phyloP scores from a whole-genome alignment of 2,113 vertebrate species.

The Sprattus sprattus region DNA sequence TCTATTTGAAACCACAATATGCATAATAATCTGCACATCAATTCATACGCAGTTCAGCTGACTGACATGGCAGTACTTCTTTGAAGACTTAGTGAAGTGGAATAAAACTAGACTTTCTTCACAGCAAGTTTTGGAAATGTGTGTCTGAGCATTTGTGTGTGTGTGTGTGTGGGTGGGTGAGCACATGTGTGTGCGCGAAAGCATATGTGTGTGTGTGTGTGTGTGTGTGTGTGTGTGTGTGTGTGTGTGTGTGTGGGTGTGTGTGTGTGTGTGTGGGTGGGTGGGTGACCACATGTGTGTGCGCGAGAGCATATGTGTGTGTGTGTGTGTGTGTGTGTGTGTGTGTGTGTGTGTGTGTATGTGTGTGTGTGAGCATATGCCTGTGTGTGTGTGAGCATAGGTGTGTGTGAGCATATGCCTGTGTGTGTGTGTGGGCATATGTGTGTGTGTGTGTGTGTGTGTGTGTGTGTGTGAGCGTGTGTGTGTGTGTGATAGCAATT shows the following conservation, averaged over 20 bases:
- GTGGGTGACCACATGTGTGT: too few species aligned
- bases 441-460: neutral
- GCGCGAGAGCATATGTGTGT: too few species aligned
- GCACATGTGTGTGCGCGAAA: too few species aligned
- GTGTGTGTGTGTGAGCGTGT: neutral
- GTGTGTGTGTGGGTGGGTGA: neutral
- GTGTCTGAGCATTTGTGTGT: neutral
- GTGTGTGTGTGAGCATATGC: neutral
- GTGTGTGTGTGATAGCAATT: neutral
- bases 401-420: neutral
- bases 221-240: neutral
- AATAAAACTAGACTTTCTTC: neutral
- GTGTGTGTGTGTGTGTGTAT: neutral
- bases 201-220: neutral
- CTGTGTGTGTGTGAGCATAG: too few species aligned
- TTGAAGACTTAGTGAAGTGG: neutral
- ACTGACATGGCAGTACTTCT: neutral
- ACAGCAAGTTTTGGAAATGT: neutral
- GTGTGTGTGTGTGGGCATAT: neutral
- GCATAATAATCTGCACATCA: neutral
- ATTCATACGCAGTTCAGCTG: neutral
- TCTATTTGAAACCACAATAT: too few species aligned
- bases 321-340: neutral
- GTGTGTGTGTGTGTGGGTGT: neutral
- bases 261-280: neutral